Evolutionary conservation across 2,797 vertebrate species (phyloP).

Genomic region (Microcaecilia unicolor): DNA sequence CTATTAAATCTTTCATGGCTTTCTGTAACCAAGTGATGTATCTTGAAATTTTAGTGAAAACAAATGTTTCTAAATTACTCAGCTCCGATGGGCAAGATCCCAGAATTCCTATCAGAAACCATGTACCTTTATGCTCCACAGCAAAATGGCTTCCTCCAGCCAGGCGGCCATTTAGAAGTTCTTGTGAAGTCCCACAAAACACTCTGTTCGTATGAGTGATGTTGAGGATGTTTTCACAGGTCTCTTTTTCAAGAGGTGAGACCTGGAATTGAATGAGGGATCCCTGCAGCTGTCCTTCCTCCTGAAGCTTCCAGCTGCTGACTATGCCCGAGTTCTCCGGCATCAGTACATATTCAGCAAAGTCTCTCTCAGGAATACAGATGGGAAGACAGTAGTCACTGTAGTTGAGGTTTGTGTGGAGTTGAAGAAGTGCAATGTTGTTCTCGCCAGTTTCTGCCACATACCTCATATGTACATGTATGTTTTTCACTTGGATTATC

Average conservation of each 20-base stretch:
- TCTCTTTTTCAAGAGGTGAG: conserved; percentile 46
- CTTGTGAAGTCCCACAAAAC: conserved; percentile 60
- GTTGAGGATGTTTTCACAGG: conserved; percentile 58
- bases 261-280: neutral
- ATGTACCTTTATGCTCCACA: conserved; percentile 58
- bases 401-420: conserved; percentile 44
- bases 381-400: conserved; percentile 45
- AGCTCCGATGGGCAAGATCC: conserved; percentile 20
- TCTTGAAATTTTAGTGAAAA: conserved; percentile 78
- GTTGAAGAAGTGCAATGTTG: conserved; percentile 63
- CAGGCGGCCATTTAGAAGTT: neutral
- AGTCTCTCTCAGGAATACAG: conserved; percentile 75
- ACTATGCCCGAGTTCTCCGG: conserved; percentile 37
- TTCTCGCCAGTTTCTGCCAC: conserved; percentile 36
- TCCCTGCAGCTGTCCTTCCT: neutral
- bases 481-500: conserved; percentile 2
- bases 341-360: conserved; percentile 73
- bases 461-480: conserved; percentile 52
- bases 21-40: conserved; percentile 65
- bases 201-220: conserved; percentile 71
- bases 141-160: conserved; percentile 55
- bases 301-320: conserved; percentile 28
- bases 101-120: conserved; percentile 75
- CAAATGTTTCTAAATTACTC: conserved; percentile 26
- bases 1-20: too few species aligned